Conservation (phyloP, 1,140 invertebrate species). For the Philopotamus ludificatus region DNA sequence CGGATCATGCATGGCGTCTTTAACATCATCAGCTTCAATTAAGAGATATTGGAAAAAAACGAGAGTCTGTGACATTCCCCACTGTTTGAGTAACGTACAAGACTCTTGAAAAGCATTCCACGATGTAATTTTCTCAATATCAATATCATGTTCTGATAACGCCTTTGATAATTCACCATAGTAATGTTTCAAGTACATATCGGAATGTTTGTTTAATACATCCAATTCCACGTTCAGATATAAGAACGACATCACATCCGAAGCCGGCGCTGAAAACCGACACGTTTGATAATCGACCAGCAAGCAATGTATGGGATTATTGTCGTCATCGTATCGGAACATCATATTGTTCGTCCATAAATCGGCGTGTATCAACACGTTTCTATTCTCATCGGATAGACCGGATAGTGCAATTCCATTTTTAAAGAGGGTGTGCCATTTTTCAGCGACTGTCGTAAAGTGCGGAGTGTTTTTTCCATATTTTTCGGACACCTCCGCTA, state of each 20-base stretch:
- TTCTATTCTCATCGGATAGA: slow-evolving; percentile 45
- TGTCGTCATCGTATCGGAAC: slow-evolving; percentile 55
- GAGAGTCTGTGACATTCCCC: slow-evolving; percentile 13
- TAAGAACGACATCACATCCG: slow-evolving; percentile 52
- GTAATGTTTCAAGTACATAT: slow-evolving; percentile 19
- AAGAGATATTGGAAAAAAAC: slow-evolving; percentile 33
- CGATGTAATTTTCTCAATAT: slow-evolving; percentile 5
- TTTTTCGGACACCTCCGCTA: slow-evolving; percentile 11
- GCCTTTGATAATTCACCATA: slow-evolving; percentile 14
- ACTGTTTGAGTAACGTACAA: slow-evolving; percentile 26
- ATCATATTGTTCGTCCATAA: slow-evolving; percentile 64
- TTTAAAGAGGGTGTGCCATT: slow-evolving; percentile 46
- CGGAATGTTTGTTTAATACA: slow-evolving; percentile 3
- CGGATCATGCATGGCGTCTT: no score
- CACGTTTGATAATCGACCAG: slow-evolving; percentile 63
- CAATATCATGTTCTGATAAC: slow-evolving; percentile 8
- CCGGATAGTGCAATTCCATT: slow-evolving; percentile 43
- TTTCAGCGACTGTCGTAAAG: slow-evolving; percentile 31
- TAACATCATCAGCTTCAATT: no score
- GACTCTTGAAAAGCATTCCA: slow-evolving; percentile 21
- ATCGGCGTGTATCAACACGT: slow-evolving; percentile 63
- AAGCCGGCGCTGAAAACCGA: slow-evolving; percentile 57
- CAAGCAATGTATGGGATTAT: slow-evolving; percentile 52
- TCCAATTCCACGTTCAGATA: slow-evolving; percentile 24
- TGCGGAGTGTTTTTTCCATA: slow-evolving; percentile 12